Percentiles rank a stretch among this genome's conserved stretches.
phyloP scores from a whole-genome alignment of 2,113 vertebrate genomes.

The Pao palembangensis region DNA sequence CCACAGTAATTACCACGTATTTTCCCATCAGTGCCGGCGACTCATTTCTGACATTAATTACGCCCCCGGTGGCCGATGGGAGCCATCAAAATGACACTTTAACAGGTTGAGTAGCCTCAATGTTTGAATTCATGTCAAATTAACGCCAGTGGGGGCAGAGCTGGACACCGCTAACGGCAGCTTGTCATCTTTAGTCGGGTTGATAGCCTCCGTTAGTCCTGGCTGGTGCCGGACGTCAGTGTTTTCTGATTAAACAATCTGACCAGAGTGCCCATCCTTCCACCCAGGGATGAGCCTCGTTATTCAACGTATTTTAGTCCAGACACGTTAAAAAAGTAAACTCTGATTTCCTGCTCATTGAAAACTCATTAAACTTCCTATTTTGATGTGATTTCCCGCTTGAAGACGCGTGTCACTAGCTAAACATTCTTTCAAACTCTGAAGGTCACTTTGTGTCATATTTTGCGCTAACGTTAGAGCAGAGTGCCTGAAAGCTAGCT shows the following conservation, averaged over 20 bases:
- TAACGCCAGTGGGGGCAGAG: conserved; percentile 29
- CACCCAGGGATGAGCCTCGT: background rate
- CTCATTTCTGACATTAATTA: conserved; percentile 25
- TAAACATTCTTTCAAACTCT: no score
- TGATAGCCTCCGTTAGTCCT: conserved; percentile 9
- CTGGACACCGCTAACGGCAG: conserved; percentile 11
- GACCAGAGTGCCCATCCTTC: background rate
- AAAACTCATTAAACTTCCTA: no score
- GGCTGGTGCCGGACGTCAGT: conserved; percentile 4
- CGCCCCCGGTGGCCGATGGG: background rate
- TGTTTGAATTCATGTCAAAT: conserved; percentile 46
- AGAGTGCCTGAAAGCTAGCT: no score
- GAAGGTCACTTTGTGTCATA: no score
- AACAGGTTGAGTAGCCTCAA: conserved; percentile 12
- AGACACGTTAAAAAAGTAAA: no score
- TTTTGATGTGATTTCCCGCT: no score
- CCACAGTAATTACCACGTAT: background rate
- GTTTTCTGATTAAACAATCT: background rate
- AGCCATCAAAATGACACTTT: conserved; percentile 21
- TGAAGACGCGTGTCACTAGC: no score
- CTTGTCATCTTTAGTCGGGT: conserved; percentile 27
- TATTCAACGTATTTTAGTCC: no score
- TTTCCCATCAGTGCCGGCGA: background rate
- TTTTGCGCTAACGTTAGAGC: no score
- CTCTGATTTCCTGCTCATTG: no score